These are phyloP conservation scores for Anser cygnoides DNA, from an alignment of 2,113 vertebrate genomes.

Conservation along the genomic window DNA sequence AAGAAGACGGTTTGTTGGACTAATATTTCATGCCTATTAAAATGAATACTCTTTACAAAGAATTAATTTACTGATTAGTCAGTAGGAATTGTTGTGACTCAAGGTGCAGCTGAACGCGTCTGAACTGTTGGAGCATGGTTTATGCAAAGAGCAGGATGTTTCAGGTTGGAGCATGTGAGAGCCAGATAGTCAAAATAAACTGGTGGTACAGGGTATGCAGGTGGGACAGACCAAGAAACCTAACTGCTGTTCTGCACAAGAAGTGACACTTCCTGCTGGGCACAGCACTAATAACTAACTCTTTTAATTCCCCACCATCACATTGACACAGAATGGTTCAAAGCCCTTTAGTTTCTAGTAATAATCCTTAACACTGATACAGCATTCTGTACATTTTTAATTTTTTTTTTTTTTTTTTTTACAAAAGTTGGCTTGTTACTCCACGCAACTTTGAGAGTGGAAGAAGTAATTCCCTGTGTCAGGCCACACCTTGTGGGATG, in stretches of 20 bases:
- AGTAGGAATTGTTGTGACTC: background rate
- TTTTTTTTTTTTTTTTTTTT: background rate
- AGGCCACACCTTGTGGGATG: background rate
- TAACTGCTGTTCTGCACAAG: background rate
- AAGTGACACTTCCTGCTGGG: background rate
- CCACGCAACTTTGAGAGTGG: background rate
- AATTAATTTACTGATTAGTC: background rate
- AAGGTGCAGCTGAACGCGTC: background rate
- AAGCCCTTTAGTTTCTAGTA: background rate
- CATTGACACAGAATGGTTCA: fast-evolving
- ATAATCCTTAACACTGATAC: fast-evolving
- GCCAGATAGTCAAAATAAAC: background rate
- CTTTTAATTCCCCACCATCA: background rate
- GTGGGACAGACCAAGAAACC: background rate
- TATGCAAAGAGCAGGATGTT: background rate
- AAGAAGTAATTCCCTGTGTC: background rate
- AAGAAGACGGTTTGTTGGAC: background rate
- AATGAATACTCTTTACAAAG: background rate
- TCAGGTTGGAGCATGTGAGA: background rate
- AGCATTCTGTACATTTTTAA: background rate
- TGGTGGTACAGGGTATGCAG: background rate
- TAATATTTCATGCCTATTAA: background rate
- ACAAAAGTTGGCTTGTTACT: background rate
- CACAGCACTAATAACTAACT: background rate
- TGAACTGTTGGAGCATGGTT: background rate